A percentile compares a stretch with the other conserved stretches of the same genome.
Evolutionary conservation across 92 coral and sea anemone species (phyloP).

Genomic region (Zoanthus solanderi): DNA sequence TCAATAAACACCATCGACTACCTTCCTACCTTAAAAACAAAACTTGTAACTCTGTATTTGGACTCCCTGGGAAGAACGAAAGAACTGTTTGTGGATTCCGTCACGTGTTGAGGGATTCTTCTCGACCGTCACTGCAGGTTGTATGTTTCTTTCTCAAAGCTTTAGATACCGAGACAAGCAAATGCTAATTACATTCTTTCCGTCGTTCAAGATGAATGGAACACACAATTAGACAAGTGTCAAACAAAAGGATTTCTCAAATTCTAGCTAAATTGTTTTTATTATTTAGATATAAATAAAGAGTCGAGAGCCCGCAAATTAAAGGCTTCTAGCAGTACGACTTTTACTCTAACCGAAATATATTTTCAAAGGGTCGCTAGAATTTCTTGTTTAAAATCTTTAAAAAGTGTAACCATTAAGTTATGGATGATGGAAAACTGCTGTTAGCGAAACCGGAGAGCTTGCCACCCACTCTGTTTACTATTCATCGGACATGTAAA

Average conservation of each 20-base stretch:
- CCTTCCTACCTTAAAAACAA: constrained; percentile 19
- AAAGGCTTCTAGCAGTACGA: background rate
- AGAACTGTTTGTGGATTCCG: background rate
- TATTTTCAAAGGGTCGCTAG: background rate
- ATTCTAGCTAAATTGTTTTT: constrained; percentile 46
- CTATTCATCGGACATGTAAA: constrained; percentile 35
- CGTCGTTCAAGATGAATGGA: constrained; percentile 34
- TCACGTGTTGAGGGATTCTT: background rate
- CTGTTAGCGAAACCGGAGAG: constrained; percentile 30
- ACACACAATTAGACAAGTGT: constrained; percentile 41
- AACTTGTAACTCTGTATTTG: background rate
- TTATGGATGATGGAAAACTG: background rate
- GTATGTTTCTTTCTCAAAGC: background rate
- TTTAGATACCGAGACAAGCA: background rate
- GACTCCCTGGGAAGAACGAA: constrained; percentile 24
- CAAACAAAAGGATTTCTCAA: constrained; percentile 47
- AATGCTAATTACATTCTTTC: constrained; percentile 37
- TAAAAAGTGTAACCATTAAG: background rate
- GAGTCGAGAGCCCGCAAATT: constrained; percentile 6
- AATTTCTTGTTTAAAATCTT: background rate
- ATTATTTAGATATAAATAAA: constrained; percentile 10
- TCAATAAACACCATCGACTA: background rate
- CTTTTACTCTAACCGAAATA: background rate
- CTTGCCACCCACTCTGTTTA: constrained; percentile 33
- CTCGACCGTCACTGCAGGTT: background rate